Base-by-base conservation (phyloP, 2,888 invertebrate species). In the Andrena flavipes region DNA sequence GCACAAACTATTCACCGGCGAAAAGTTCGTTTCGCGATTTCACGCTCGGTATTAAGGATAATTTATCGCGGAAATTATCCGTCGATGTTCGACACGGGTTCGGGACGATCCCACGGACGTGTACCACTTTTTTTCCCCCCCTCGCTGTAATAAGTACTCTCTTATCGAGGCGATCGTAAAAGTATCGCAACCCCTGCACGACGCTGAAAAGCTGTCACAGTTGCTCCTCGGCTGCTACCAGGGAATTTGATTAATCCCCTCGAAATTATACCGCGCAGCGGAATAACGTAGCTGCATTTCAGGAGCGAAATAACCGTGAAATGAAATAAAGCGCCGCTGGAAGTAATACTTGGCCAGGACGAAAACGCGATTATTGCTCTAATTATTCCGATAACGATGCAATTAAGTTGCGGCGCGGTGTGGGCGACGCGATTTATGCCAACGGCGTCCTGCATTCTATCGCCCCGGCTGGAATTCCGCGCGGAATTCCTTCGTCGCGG, bases 1-100 rank as follows among this genome's bases (percentile, higher is more conserved):
- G 6, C 30, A 51, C 42, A 60, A 35, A 72, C 72, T 59, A 67
- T 70, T 77, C 42, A 26, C 29, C 76, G 76, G 56, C 56, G 64
- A 73, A 78, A 67, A 69, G 80, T 67, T 76, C 68, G 81, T 76
- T 82, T 82, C 74, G 63, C 78, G 80, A 86, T 88, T 90, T 89
- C 87, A 89, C 83, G 84, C 80, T 77, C 67, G 69, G 74, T 72
- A 88, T 87, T 86, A 87, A 86, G 70, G 84, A 80, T 80, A 78
- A 86, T 84, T 80, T 78, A 78, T 82, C 54, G 71, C 77, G 74
- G 68, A 80, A 85, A 82, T 82, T 78, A 86, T 84, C 23, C 76
- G 74, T 56, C 76, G 78, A 59, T 69, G 64, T 35, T 73, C 54
- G 75, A 63, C 84, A 42, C 51, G 67, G 54, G 64, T 71, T 42